Evolutionary conservation across 2,888 invertebrate genomes (phyloP).

Genomic region (Drosophila incognita): DNA sequence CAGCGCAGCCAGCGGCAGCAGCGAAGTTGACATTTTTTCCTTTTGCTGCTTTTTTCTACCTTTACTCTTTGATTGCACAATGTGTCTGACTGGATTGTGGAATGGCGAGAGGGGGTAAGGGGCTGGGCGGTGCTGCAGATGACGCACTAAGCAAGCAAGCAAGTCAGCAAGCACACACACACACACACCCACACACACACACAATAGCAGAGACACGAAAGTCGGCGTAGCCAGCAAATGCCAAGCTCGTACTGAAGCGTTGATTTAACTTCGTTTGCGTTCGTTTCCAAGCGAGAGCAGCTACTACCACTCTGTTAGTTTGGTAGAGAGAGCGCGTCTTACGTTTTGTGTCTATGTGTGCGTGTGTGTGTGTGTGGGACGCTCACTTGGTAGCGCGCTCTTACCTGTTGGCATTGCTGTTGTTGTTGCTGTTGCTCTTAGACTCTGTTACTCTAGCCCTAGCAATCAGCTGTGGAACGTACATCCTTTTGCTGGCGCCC

Average conservation of each 20-base stretch:
- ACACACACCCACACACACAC: conserved; percentile 20
- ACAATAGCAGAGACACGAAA: conserved; percentile 29
- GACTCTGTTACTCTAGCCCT: conserved; percentile 40
- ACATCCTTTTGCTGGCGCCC: conserved; percentile 51
- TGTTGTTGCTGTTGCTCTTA: conserved; percentile 40
- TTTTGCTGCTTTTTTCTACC: conserved; percentile 9
- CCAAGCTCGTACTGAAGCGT: conserved; percentile 79
- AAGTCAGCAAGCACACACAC: conserved; percentile 15
- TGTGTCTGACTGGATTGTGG: conserved; percentile 13
- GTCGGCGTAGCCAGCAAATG: conserved; percentile 77
- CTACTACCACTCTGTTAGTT: conserved; percentile 1
- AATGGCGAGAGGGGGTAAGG: not conserved
- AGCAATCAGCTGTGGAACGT: conserved; percentile 28
- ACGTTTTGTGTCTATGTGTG: not conserved
- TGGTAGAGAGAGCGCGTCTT: conserved; percentile 3
- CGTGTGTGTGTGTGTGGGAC: conserved; percentile 12
- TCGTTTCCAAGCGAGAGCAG: conserved; percentile 60
- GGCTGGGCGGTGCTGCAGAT: conserved; percentile 11
- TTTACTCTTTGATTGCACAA: conserved; percentile 50
- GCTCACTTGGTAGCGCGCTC: conserved; percentile 23
- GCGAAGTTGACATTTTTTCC: conserved; percentile 26
- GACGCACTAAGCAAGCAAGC: conserved; percentile 42
- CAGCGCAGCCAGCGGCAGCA: conserved; percentile 36
- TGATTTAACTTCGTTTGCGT: conserved; percentile 70
- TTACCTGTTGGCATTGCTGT: conserved; percentile 28